Evolutionary conservation across 2,888 invertebrate genomes (phyloP).

Genomic region (Galeopsomyia nigrocyanea): DNA sequence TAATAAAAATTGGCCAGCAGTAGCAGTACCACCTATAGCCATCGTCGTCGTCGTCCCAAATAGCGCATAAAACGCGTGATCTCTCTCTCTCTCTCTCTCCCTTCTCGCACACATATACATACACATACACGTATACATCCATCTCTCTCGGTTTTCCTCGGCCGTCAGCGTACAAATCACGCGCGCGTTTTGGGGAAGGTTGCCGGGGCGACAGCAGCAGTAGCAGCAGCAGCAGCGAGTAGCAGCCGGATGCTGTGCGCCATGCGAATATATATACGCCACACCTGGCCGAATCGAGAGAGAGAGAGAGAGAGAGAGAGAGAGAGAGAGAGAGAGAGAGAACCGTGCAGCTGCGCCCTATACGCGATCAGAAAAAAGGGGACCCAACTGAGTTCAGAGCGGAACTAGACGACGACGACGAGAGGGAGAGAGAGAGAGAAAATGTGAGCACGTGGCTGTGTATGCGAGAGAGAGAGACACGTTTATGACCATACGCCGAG

Average conservation of each 20-base stretch:
- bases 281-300: constrained; percentile 40
- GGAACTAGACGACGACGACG: too few relatives aligned
- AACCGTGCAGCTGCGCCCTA: constrained; percentile 9
- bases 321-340: too few relatives aligned
- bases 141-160: constrained; percentile 4
- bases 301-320: not conserved
- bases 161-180: not conserved
- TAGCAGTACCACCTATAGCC: too few relatives aligned
- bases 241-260: constrained; percentile 43
- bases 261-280: constrained; percentile 22
- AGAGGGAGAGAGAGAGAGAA: constrained; percentile 19
- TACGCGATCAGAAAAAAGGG: too few relatives aligned
- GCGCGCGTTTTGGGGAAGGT: constrained; percentile 34
- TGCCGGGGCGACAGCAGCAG: constrained; percentile 51
- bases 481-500: too few relatives aligned
- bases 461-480: constrained; percentile 13
- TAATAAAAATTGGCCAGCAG: too few relatives aligned
- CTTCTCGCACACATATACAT: constrained; percentile 10
- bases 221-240: too few relatives aligned
- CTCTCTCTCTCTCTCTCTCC: constrained; percentile 30
- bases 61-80: constrained; percentile 4
- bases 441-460: not conserved
- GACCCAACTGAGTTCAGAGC: constrained; percentile 21
- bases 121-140: constrained; percentile 24
- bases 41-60: too few relatives aligned